phyloP scores from a whole-genome alignment of 2,888 invertebrate species.

The Papilio gigon region DNA sequence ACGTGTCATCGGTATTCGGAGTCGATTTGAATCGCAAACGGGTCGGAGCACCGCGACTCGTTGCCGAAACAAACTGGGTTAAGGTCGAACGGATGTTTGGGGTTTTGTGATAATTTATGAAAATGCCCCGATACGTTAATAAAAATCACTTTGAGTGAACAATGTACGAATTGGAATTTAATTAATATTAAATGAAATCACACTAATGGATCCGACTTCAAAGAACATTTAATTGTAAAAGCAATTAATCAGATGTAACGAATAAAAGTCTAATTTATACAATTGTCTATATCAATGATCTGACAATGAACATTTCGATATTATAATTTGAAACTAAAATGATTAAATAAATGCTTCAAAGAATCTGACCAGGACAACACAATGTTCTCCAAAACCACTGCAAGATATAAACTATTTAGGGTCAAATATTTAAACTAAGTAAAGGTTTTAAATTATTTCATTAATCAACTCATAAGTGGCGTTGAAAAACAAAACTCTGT shows the following conservation, averaged over 20 bases:
- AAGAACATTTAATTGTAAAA: background rate
- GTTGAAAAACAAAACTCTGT: background rate
- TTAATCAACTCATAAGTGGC: too few relatives aligned
- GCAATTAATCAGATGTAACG: background rate
- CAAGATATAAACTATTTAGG: too few relatives aligned
- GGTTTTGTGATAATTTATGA: conserved; percentile 16
- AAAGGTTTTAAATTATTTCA: too few relatives aligned
- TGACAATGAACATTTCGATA: background rate
- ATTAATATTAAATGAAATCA: conserved; percentile 2
- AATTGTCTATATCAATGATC: background rate
- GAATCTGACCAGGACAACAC: too few relatives aligned
- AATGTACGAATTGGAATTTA: conserved; percentile 8
- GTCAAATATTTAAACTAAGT: too few relatives aligned
- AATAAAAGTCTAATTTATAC: background rate
- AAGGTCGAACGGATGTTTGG: conserved; percentile 46
- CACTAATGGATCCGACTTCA: background rate
- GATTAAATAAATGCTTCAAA: too few relatives aligned
- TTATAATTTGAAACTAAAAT: too few relatives aligned
- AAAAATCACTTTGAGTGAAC: background rate
- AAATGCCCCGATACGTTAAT: background rate
- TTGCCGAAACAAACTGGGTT: conserved; percentile 47
- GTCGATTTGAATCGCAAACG: conserved; percentile 51
- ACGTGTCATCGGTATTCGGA: conserved; percentile 43
- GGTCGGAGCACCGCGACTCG: conserved; percentile 43
- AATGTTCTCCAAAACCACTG: too few relatives aligned